Percentiles rank a stretch among this genome's conserved stretches.
phyloP scores from a whole-genome alignment of 2,113 vertebrate genomes.

The Heptranchias perlo region DNA sequence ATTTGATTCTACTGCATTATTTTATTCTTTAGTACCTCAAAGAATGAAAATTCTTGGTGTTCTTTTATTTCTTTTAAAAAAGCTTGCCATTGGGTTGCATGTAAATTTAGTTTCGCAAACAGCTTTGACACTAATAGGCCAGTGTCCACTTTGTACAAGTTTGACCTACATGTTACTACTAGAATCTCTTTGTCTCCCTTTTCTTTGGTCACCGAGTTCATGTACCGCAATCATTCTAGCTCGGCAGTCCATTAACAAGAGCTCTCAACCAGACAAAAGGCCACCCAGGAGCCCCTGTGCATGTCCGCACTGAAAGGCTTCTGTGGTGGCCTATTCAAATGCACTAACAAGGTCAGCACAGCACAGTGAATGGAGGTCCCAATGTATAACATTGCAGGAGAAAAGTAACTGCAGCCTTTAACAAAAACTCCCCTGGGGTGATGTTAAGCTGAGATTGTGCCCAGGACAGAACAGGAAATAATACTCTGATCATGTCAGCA shows the following conservation, averaged over 20 bases:
- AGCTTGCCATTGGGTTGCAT: constrained; percentile 10
- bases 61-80: constrained; percentile 22
- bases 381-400: constrained; percentile 66
- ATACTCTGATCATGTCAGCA: constrained; percentile 63
- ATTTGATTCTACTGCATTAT: not conserved
- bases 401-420: constrained; percentile 60
- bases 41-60: constrained; percentile 5
- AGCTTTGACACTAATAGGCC: constrained; percentile 48
- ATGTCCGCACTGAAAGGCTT: constrained; percentile 65
- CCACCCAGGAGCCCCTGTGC: constrained; percentile 64
- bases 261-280: constrained; percentile 56
- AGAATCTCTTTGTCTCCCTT: constrained; percentile 71
- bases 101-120: constrained; percentile 44
- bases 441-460: constrained; percentile 62
- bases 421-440: constrained; percentile 62
- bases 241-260: constrained; percentile 65
- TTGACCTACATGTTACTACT: constrained; percentile 56
- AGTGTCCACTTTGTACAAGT: constrained; percentile 55
- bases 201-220: constrained; percentile 73
- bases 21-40: not conserved
- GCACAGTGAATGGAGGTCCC: constrained; percentile 54
- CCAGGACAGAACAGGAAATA: constrained; percentile 56
- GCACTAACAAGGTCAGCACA: constrained; percentile 56
- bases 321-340: constrained; percentile 73
- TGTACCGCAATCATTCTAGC: constrained; percentile 64